Conservation (phyloP, 1,140 invertebrate species). For the Neodiprion lecontei region DNA sequence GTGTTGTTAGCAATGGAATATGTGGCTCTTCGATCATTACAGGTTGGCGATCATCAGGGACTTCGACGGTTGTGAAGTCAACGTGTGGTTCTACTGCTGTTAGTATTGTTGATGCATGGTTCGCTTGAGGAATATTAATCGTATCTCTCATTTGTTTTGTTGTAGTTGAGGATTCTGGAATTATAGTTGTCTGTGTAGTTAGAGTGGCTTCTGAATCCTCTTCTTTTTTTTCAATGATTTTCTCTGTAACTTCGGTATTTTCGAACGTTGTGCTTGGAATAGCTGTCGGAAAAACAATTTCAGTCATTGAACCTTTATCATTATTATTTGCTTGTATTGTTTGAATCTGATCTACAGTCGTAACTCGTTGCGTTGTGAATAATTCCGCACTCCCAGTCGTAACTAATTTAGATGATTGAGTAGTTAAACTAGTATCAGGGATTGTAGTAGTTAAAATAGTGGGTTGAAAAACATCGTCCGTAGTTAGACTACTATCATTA, state of each 20-base stretch:
- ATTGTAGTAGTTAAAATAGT: neutral
- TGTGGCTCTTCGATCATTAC: no score
- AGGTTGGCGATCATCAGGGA: no score
- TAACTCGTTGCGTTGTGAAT: neutral
- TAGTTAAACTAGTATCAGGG: neutral
- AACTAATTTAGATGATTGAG: neutral
- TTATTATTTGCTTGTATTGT: neutral
- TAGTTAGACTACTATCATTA: neutral
- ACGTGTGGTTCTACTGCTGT: neutral
- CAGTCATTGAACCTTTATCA: neutral
- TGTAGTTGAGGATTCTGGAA: neutral
- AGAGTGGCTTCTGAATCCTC: neutral
- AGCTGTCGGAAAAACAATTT: neutral
- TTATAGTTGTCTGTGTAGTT: neutral
- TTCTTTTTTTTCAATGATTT: neutral
- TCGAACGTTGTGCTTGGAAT: neutral
- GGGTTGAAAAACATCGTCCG: neutral
- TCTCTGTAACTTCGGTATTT: neutral
- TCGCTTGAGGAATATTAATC: neutral
- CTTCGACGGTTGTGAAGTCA: no score
- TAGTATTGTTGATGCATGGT: neutral
- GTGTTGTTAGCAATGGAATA: no score
- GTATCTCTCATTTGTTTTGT: neutral
- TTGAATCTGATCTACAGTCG: neutral
- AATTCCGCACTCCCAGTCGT: neutral